Conservation (phyloP, 2,888 invertebrate species). For the Villa cingulata region DNA sequence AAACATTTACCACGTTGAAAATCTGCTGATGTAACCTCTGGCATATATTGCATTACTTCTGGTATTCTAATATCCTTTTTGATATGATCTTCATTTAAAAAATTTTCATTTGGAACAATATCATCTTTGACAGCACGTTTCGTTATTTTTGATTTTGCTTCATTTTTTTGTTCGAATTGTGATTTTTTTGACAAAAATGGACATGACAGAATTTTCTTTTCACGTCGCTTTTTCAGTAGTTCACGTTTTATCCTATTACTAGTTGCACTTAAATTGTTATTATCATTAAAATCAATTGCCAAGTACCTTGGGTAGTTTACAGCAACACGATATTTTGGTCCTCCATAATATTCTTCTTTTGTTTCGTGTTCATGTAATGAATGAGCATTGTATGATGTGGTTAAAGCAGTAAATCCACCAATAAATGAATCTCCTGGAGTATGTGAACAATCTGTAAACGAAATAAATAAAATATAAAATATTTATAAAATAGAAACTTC, state of each 20-base stretch:
- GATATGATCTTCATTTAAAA: background rate
- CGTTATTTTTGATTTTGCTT: background rate
- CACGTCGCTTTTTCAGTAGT: background rate
- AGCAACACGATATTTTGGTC: background rate
- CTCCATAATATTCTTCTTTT: background rate
- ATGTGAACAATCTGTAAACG: constrained; percentile 1
- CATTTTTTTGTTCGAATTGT: background rate
- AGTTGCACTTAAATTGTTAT: background rate
- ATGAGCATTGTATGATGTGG: background rate
- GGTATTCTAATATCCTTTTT: constrained; percentile 25
- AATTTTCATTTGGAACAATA: constrained; percentile 1
- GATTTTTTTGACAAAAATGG: background rate
- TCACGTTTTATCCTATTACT: constrained; percentile 3
- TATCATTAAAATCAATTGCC: background rate
- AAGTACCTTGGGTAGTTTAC: constrained; percentile 2
- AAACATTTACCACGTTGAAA: constrained; percentile 26
- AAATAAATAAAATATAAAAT: no score
- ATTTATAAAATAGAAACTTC: background rate
- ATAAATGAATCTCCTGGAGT: background rate
- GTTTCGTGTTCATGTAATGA: no score
- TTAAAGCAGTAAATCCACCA: background rate
- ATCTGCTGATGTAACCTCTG: constrained; percentile 26
- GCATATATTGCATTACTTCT: constrained; percentile 32
- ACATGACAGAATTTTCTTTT: background rate
- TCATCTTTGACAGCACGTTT: background rate